Percentiles rank a stretch among this genome's conserved stretches.
phyloP scores from a whole-genome alignment of 2,888 invertebrate genomes.

The Elegia similella region DNA sequence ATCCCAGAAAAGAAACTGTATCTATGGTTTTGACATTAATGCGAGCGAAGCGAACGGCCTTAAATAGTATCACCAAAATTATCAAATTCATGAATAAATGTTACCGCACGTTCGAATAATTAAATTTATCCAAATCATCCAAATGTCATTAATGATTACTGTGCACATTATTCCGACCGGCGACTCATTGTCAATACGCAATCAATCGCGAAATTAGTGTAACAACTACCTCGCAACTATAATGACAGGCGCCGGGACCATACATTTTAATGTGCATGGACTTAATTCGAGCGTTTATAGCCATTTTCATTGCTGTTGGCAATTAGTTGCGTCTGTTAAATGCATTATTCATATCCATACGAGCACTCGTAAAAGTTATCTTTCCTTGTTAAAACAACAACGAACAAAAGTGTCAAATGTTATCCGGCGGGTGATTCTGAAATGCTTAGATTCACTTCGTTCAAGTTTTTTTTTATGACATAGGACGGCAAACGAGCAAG shows the following conservation, averaged over 20 bases:
- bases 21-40: no score
- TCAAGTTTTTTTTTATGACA: no score
- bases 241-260: slow-evolving; percentile 2
- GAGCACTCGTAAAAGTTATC: slow-evolving; percentile 16
- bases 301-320: slow-evolving; percentile 14
- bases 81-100: background rate
- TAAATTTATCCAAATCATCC: slow-evolving; percentile 9
- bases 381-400: slow-evolving; percentile 15
- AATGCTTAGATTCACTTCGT: background rate
- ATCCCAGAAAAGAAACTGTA: no score
- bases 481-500: no score
- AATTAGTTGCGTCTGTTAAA: slow-evolving; percentile 11
- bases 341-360: slow-evolving; percentile 14
- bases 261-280: slow-evolving; percentile 8
- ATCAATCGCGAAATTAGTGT: slow-evolving; percentile 11
- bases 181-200: slow-evolving; percentile 9
- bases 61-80: no score
- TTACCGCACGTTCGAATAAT: background rate
- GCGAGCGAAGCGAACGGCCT: no score
- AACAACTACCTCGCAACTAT: slow-evolving; percentile 10
- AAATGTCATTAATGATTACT: slow-evolving; percentile 8
- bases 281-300: slow-evolving; percentile 14
- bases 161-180: background rate
- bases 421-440: background rate
- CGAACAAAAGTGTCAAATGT: slow-evolving; percentile 7